phyloP scores from a whole-genome alignment of 1,140 invertebrate genomes.

The Scaptodrosophila lebanonensis region DNA sequence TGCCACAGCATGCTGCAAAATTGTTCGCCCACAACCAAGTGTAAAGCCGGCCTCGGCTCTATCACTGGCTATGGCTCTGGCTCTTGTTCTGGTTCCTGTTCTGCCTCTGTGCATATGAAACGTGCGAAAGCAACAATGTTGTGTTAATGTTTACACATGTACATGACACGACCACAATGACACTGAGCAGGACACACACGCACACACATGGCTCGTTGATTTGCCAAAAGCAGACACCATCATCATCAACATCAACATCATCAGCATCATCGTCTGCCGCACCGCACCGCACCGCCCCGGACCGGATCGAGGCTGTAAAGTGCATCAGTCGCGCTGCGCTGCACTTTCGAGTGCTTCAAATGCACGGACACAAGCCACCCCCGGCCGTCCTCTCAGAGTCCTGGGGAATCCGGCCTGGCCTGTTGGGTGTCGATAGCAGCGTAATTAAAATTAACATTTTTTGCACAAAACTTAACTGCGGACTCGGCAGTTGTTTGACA shows the following conservation, averaged over 20 bases:
- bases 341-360: conserved; percentile 66
- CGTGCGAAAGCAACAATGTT: conserved; percentile 49
- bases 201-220: conserved; percentile 38
- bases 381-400: background rate
- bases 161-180: conserved; percentile 65
- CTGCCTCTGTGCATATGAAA: too few species aligned
- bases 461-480: conserved; percentile 62
- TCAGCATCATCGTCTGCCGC: background rate
- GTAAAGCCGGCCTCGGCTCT: background rate
- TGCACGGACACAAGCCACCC: conserved; percentile 16
- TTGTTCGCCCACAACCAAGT: too few species aligned
- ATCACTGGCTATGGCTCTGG: too few species aligned
- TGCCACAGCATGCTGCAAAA: conserved; percentile 1
- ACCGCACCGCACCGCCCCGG: background rate
- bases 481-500: conserved; percentile 16
- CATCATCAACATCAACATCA: conserved; percentile 11
- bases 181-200: conserved; percentile 24
- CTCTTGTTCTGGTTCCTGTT: too few species aligned
- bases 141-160: conserved; percentile 67
- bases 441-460: conserved; percentile 77
- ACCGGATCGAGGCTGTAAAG: conserved; percentile 39
- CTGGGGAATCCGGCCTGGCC: conserved; percentile 30
- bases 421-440: conserved; percentile 69
- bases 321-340: conserved; percentile 70
- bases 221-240: conserved; percentile 56